A percentile compares a stretch with the other conserved stretches of the same genome.
Conservation (phyloP, 2,113 vertebrate genomes). For the Podarcis raffonei region DNA sequence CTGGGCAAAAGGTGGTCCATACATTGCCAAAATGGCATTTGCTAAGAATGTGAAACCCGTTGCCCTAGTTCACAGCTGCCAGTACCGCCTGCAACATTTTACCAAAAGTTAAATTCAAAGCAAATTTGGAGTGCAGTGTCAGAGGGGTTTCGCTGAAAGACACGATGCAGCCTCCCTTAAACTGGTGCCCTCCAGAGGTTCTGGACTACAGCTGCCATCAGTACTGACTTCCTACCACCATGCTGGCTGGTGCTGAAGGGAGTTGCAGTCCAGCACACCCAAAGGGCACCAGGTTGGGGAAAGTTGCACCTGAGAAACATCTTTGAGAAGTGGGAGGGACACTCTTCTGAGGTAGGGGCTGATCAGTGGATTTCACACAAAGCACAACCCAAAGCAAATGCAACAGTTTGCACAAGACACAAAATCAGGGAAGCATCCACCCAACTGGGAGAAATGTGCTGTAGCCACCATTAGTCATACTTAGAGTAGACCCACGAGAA, state of each 20-base stretch:
- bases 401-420: background rate
- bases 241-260: no score
- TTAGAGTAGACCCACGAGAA: no score
- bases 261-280: no score
- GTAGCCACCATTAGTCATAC: no score
- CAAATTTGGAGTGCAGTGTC: background rate
- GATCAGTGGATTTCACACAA: background rate
- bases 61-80: background rate
- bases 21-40: background rate
- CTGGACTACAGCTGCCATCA: no score
- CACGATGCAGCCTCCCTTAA: no score
- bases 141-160: background rate
- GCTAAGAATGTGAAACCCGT: no score
- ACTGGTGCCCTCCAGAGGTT: no score
- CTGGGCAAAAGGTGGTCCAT: background rate
- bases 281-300: background rate
- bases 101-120: background rate
- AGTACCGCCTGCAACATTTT: background rate
- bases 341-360: background rate
- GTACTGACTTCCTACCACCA: no score
- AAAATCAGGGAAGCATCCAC: background rate
- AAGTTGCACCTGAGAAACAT: background rate
- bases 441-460: no score
- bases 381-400: background rate
- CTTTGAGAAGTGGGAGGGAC: background rate